These are phyloP conservation scores for Lithobates sylvaticus DNA, from an alignment of 2,797 vertebrate species.

Conservation along the genomic window DNA sequence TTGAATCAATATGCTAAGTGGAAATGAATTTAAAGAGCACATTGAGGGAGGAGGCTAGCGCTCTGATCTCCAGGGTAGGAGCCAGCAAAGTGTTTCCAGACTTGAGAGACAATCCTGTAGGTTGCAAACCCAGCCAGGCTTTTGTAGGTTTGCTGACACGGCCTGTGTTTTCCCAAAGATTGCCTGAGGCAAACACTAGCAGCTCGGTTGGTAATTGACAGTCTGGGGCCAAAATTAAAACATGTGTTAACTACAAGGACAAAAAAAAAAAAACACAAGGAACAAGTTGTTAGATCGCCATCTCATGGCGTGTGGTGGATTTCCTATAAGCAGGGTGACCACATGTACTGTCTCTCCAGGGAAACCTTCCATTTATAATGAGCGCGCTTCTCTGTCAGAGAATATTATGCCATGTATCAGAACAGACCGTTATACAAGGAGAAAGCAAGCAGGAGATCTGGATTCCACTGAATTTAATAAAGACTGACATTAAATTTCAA, in stretches of 20 bases:
- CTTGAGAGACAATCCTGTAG: slow-evolving; percentile 54
- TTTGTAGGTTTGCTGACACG: slow-evolving; percentile 69
- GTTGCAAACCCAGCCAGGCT: slow-evolving; percentile 60
- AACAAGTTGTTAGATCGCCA: slow-evolving; percentile 68
- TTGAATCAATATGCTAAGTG: slow-evolving; percentile 56
- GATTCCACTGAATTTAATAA: not conserved
- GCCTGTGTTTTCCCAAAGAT: slow-evolving; percentile 64
- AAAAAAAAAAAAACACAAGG: slow-evolving; percentile 61
- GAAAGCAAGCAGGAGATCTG: not conserved
- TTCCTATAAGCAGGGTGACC: slow-evolving; percentile 20
- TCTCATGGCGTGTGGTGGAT: slow-evolving; percentile 62
- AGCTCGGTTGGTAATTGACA: slow-evolving; percentile 76
- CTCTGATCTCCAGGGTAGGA: slow-evolving; percentile 49
- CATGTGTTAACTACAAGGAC: slow-evolving; percentile 73
- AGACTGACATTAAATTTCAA: too few species aligned
- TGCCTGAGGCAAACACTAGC: slow-evolving; percentile 69
- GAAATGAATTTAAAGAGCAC: slow-evolving; percentile 48
- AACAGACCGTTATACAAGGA: not conserved
- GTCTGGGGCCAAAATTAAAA: slow-evolving; percentile 74
- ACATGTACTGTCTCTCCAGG: not conserved
- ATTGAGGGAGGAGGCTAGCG: slow-evolving; percentile 27
- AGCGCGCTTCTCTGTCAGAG: slow-evolving; percentile 18
- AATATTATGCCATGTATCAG: slow-evolving; percentile 23
- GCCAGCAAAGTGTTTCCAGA: slow-evolving; percentile 54
- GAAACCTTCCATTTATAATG: slow-evolving; percentile 32